These are phyloP conservation scores for Tringa solitaria DNA, from an alignment of 2,113 vertebrate genomes.

Conservation along the genomic window DNA sequence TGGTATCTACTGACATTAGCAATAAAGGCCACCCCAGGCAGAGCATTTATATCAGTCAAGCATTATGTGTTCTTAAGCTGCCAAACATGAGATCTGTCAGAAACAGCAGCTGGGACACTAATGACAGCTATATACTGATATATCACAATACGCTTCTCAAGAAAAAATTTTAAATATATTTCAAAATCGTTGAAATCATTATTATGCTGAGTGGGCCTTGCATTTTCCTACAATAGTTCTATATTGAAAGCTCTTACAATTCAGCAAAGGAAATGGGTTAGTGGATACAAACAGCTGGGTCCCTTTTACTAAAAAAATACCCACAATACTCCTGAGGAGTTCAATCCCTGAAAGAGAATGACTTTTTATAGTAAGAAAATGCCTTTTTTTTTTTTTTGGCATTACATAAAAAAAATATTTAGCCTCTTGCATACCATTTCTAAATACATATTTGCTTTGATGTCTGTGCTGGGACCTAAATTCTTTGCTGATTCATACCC, in stretches of 20 bases:
- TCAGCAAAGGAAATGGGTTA: background rate
- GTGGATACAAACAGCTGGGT: background rate
- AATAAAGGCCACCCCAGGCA: background rate
- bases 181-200: background rate
- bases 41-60: background rate
- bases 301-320: background rate
- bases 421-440: background rate
- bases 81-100: background rate
- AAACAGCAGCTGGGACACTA: background rate
- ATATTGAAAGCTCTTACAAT: background rate
- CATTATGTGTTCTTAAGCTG: background rate
- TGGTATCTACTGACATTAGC: background rate
- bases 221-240: background rate
- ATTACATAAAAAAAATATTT: conserved; percentile 5
- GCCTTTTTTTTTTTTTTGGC: background rate
- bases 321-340: background rate
- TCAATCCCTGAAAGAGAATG: background rate
- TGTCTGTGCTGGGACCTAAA: conserved; percentile 3
- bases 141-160: background rate
- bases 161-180: background rate
- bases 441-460: background rate
- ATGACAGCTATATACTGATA: background rate
- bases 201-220: background rate
- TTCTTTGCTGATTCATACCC: conserved; percentile 38
- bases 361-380: background rate